phyloP scores from a whole-genome alignment of 2,797 vertebrate species.

The Poecilia wingei region DNA sequence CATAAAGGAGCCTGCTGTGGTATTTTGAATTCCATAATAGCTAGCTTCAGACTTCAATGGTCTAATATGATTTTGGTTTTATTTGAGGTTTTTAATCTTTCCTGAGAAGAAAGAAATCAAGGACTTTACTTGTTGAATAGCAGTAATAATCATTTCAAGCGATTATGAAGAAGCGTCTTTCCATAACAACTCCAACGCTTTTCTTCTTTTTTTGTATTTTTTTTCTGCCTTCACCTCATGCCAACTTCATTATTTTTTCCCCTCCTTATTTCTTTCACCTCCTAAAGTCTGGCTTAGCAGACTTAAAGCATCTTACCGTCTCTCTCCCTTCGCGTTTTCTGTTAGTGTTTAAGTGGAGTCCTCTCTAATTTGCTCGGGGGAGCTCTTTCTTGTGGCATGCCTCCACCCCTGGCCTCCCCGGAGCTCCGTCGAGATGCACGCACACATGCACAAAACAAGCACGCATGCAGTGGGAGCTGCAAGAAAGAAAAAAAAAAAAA shows the following conservation, averaged over 20 bases:
- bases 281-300: slow-evolving; percentile 60
- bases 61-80: slow-evolving; percentile 14
- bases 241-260: slow-evolving; percentile 50
- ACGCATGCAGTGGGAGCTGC: slow-evolving; percentile 21
- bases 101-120: slow-evolving; percentile 4
- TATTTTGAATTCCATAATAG: slow-evolving; percentile 4
- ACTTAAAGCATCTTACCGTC: slow-evolving; percentile 59
- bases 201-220: slow-evolving; percentile 61
- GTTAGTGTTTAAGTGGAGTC: slow-evolving; percentile 81
- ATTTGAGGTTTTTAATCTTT: background rate
- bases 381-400: slow-evolving; percentile 84
- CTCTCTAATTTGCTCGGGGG: slow-evolving; percentile 84
- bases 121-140: slow-evolving; percentile 55
- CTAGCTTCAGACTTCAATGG: slow-evolving; percentile 13
- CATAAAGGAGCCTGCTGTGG: background rate
- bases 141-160: slow-evolving; percentile 45
- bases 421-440: slow-evolving; percentile 66
- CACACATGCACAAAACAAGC: slow-evolving; percentile 28
- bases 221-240: slow-evolving; percentile 59
- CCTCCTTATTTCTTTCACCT: slow-evolving; percentile 43
- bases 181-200: slow-evolving; percentile 54
- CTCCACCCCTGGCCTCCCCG: slow-evolving; percentile 77
- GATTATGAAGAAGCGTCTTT: slow-evolving; percentile 58
- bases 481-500: slow-evolving; percentile 22
- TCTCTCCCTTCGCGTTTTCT: slow-evolving; percentile 70